Evolutionary conservation across 2,888 invertebrate species (phyloP).

Genomic region (Siphlonurus alternatus): DNA sequence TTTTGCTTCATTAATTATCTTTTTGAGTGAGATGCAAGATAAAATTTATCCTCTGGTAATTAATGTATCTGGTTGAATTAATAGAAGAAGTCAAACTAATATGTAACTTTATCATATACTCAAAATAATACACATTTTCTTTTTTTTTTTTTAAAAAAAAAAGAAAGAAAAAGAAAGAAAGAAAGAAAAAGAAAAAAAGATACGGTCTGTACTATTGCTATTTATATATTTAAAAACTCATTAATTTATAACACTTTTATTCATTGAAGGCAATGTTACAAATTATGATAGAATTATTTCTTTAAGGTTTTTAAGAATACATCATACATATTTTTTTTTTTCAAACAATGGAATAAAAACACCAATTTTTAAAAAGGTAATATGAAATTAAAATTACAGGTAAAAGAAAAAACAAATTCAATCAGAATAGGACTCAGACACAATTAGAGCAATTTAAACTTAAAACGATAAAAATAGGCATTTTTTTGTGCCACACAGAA

Average conservation of each 20-base stretch:
- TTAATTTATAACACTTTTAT: constrained; percentile 13
- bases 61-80: too few relatives aligned
- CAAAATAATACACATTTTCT: too few relatives aligned
- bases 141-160: too few relatives aligned
- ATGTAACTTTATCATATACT: too few relatives aligned
- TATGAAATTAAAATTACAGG: constrained; percentile 1
- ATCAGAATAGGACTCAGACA: not conserved
- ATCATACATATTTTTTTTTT: constrained; percentile 3
- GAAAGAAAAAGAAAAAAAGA: too few relatives aligned
- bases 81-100: too few relatives aligned
- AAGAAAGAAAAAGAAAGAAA: too few relatives aligned
- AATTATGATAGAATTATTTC: constrained; percentile 9
- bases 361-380: constrained; percentile 4
- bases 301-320: not conserved
- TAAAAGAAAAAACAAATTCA: not conserved
- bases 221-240: too few relatives aligned
- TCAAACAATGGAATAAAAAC: constrained; percentile 2
- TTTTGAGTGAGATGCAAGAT: too few relatives aligned
- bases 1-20: too few relatives aligned
- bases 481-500: not conserved
- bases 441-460: not conserved
- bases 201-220: too few relatives aligned
- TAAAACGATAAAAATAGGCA: not conserved
- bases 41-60: too few relatives aligned
- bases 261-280: constrained; percentile 15